These are phyloP conservation scores for Notocelia uddmanniana DNA, from an alignment of 2,888 invertebrate species.

Conservation along the genomic window DNA sequence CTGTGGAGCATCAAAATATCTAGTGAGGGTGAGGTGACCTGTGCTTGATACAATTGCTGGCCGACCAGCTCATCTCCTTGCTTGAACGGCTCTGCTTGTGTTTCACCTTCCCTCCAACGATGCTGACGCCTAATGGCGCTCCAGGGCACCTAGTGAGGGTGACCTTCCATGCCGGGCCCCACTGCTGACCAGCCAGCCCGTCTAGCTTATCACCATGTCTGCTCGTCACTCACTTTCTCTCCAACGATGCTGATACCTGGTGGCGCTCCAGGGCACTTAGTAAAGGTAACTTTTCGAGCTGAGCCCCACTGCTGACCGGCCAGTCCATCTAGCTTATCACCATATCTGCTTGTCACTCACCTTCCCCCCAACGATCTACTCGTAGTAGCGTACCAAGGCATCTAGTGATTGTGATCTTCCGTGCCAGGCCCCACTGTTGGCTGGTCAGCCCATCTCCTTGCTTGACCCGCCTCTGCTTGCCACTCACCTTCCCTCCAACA, in stretches of 20 bases:
- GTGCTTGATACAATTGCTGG: constrained; percentile 94
- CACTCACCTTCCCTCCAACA: constrained; percentile 83
- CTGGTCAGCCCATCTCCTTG: constrained; percentile 82
- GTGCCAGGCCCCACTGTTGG: constrained; percentile 94
- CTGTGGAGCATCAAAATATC: constrained; percentile 92
- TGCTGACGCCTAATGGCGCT: constrained; percentile 96
- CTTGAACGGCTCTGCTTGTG: no score
- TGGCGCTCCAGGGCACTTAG: constrained; percentile 89
- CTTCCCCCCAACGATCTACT: constrained; percentile 94
- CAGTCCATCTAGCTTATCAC: constrained; percentile 74
- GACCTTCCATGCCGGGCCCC: constrained; percentile 93
- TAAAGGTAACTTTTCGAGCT: constrained; percentile 90
- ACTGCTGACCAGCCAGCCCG: constrained; percentile 88
- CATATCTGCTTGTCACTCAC: no score
- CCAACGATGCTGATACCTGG: constrained; percentile 98
- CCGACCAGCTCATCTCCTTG: constrained; percentile 72
- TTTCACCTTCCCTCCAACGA: constrained; percentile 86
- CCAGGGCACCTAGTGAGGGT: constrained; percentile 90
- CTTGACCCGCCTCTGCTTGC: constrained; percentile 53
- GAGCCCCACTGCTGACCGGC: constrained; percentile 94
- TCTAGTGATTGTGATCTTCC: constrained; percentile 90
- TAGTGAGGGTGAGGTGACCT: constrained; percentile 90
- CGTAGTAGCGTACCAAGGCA: constrained; percentile 93
- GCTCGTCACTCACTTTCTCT: no score
- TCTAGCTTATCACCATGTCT: constrained; percentile 61